phyloP scores from a whole-genome alignment of 2,797 vertebrate species.

The Gobionotothen gibberifrons region DNA sequence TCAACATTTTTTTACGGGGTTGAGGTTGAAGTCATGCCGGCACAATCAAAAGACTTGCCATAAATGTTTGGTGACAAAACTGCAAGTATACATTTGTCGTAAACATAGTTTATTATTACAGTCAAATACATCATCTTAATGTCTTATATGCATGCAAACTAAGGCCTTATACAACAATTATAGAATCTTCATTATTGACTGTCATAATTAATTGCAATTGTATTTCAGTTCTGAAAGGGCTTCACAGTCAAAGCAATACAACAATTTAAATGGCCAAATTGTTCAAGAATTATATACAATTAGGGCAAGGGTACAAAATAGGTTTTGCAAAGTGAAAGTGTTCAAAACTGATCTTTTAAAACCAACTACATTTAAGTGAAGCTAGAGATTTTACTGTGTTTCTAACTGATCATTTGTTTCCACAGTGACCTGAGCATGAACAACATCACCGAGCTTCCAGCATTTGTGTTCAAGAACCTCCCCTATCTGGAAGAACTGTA shows the following conservation, averaged over 20 bases:
- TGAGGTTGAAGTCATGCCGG: conserved; percentile 53
- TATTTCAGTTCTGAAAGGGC: background rate
- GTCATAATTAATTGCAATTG: too few relatives aligned
- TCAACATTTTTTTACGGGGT: conserved; percentile 39
- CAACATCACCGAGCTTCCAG: conserved; percentile 96
- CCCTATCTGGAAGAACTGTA: conserved; percentile 97
- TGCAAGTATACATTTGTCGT: conserved; percentile 21
- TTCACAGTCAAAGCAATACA: background rate
- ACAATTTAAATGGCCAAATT: background rate
- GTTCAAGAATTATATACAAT: background rate
- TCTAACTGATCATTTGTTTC: conserved; percentile 51
- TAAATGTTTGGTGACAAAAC: conserved; percentile 26
- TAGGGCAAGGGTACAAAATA: background rate
- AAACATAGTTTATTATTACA: background rate
- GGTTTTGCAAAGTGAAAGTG: background rate
- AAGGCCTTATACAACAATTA: background rate
- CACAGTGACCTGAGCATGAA: conserved; percentile 99
- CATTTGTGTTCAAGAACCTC: conserved; percentile 94
- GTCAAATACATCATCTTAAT: background rate
- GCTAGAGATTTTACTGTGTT: background rate
- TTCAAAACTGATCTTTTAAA: background rate
- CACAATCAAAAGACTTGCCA: conserved; percentile 41
- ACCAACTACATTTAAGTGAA: background rate
- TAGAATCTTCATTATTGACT: background rate
- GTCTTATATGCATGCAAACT: background rate